phyloP scores from a whole-genome alignment of 2,113 vertebrate species.

The Hirundichthys speculiger region DNA sequence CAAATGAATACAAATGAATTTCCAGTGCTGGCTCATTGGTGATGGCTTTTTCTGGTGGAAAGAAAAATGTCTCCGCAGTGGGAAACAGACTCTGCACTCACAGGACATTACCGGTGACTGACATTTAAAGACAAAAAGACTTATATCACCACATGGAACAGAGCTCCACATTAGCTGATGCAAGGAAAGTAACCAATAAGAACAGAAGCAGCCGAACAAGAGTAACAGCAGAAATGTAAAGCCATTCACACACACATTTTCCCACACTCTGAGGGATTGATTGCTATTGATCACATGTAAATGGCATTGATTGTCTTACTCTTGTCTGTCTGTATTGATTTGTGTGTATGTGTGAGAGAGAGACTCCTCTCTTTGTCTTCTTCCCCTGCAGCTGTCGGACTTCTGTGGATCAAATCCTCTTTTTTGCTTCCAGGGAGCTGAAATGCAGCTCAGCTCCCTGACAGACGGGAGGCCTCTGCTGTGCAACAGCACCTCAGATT shows the following conservation, averaged over 20 bases:
- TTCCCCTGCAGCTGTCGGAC: conserved; percentile 66
- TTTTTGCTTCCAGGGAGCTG: conserved; percentile 7
- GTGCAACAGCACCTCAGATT: neutral
- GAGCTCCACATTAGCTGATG: neutral
- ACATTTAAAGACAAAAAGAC: neutral
- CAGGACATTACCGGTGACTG: no score
- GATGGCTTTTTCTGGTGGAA: no score
- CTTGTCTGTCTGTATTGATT: conserved; percentile 34
- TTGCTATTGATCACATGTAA: conserved; percentile 64
- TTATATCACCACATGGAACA: neutral
- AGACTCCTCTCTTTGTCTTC: neutral
- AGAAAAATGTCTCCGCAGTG: no score
- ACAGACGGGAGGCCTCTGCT: neutral
- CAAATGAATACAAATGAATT: no score
- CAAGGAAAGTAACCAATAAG: neutral
- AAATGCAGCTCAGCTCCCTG: neutral
- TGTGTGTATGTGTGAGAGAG: conserved; percentile 14
- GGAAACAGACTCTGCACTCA: no score
- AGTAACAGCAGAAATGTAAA: conserved; percentile 15
- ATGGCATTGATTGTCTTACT: conserved; percentile 48
- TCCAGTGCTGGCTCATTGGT: no score
- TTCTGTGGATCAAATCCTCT: neutral
- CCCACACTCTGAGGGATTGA: conserved; percentile 63
- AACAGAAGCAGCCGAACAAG: neutral
- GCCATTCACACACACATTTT: conserved; percentile 36